phyloP scores from a whole-genome alignment of 1,140 invertebrate species.

The Ridgeia piscesae region DNA sequence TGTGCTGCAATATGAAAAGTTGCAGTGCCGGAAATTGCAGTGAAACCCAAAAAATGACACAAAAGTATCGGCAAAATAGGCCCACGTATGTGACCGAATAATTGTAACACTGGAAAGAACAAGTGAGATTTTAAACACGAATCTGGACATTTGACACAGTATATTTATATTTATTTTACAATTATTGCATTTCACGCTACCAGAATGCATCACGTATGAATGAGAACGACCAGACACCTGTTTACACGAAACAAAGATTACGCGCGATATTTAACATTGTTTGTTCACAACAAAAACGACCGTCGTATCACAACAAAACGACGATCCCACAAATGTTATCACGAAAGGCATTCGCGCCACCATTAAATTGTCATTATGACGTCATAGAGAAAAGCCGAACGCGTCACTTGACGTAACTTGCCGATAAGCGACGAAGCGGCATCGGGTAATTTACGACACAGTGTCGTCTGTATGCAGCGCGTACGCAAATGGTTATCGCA shows the following conservation, averaged over 20 bases:
- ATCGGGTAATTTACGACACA: neutral
- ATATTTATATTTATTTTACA: neutral
- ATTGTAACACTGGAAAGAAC: neutral
- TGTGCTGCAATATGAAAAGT: neutral
- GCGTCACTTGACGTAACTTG: neutral
- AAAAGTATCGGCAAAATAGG: neutral
- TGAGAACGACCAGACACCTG: too few relatives aligned
- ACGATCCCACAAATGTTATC: neutral
- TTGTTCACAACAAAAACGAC: neutral
- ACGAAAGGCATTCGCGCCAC: neutral
- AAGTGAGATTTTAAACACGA: neutral
- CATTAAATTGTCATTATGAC: slow-evolving; percentile 1
- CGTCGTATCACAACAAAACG: neutral
- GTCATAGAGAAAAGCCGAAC: neutral
- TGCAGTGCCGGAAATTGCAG: neutral
- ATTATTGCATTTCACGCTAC: neutral
- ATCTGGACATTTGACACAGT: too few relatives aligned
- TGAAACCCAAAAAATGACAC: neutral
- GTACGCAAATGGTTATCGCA: neutral
- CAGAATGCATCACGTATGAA: neutral
- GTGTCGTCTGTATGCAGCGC: neutral
- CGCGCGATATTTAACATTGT: neutral
- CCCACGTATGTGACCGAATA: neutral
- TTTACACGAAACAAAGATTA: too few relatives aligned
- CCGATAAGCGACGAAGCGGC: neutral